phyloP scores from a whole-genome alignment of 1,140 invertebrate species.

The Diorhabda sublineata region DNA sequence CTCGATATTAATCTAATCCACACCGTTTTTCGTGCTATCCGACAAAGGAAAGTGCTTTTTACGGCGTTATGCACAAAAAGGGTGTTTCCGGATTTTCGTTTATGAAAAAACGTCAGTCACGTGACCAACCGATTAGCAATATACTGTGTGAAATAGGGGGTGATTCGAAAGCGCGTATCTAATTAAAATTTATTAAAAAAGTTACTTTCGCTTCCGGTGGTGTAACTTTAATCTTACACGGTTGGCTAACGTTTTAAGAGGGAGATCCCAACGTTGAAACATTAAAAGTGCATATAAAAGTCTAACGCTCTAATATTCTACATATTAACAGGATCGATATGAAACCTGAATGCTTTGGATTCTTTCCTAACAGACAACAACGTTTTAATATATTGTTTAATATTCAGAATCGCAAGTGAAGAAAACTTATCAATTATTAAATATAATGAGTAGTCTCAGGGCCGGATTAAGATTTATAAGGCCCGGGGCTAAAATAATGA shows the following conservation, averaged over 20 bases:
- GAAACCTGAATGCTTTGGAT: no score
- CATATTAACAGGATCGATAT: no score
- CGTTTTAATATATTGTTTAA: no score
- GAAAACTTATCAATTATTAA: no score
- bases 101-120: constrained; percentile 11
- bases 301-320: no score
- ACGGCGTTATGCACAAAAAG: constrained; percentile 18
- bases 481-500: no score
- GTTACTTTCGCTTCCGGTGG: constrained; percentile 7
- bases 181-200: constrained; percentile 23
- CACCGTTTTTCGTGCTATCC: not conserved
- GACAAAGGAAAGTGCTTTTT: constrained; percentile 18
- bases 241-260: not conserved
- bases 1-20: not conserved
- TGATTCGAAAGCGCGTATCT: constrained; percentile 17
- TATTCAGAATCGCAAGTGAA: no score
- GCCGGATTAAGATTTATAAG: no score
- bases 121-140: constrained; percentile 8
- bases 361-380: no score
- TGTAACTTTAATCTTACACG: constrained; percentile 5
- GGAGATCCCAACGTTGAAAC: not conserved
- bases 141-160: constrained; percentile 11
- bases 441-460: no score
- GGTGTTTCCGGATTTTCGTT: constrained; percentile 16
- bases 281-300: not conserved